Evolutionary conservation across 2,888 invertebrate genomes (phyloP), one percentile per base, ranked within the genome.

Genomic region (Ectemnius continuus): DNA sequence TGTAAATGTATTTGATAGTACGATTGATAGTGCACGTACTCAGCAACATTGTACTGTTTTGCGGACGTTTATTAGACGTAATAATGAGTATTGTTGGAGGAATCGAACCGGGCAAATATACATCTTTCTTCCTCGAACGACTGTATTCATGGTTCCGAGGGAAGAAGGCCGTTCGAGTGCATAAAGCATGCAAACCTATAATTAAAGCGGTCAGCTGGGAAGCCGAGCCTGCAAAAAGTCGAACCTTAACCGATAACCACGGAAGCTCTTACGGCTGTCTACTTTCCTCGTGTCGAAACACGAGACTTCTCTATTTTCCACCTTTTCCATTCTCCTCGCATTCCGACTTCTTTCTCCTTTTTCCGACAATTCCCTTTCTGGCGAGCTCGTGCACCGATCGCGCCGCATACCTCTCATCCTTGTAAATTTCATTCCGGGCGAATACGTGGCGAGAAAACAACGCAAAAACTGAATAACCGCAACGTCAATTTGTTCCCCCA

Each of bases 1-100:
- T 57, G 66, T 66, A 58, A 45, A 66, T 66, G 16, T 26, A 66
- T 66, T 58, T 16, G 23, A 20, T n/a, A 3, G 28, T 20, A n/a
- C 23, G 52, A 63, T 28, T 4, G 26, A 16, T 28, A n/a, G 28
- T 16, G 66, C 14, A 60, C 36, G 11, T 36, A 28, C n/a, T 14
- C 59, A n/a, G 20, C 47, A n/a, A n/a, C 13, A 59, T 3, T 11
- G 13, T n/a, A 28, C 47, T 46, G 23, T 20, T 14, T 45, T 23
- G 3, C 23, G 3, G 23, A 23, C 23, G 2, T 23, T 23, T 23
- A 23, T 23, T 23, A 23, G 23, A 23, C 23, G 23, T 23, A 2
- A 3, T 23, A 23, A 23, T 23, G 23, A 23, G 23, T 23, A 23
- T 23, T 23, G 23, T 23, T 23, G 23, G 23, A 2, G 23, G 2